A percentile compares a stretch with the other conserved stretches of the same genome.
Conservation (phyloP, 2,888 invertebrate species). For the Sesia bembeciformis region DNA sequence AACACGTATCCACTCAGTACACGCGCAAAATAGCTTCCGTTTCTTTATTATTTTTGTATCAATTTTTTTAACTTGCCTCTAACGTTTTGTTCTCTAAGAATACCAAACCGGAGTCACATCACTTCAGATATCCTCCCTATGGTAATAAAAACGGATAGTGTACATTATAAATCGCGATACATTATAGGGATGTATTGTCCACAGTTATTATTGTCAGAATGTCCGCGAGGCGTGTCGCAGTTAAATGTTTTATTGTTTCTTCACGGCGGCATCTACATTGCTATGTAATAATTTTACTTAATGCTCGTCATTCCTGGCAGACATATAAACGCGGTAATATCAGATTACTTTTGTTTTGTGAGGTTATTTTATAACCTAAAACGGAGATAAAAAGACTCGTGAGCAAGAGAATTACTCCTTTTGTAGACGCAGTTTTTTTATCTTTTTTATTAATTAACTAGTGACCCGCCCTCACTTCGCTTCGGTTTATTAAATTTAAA, state of each 20-base stretch:
- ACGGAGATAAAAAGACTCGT: too few species aligned
- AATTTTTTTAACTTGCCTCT: too few species aligned
- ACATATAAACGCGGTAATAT: not conserved
- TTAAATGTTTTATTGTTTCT: slow-evolving; percentile 64
- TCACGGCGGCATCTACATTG: slow-evolving; percentile 50
- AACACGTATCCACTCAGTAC: too few species aligned
- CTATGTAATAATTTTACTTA: slow-evolving; percentile 46
- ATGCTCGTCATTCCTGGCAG: not conserved
- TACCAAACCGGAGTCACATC: not conserved
- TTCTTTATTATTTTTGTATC: too few species aligned
- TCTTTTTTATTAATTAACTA: too few species aligned
- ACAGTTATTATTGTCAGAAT: slow-evolving; percentile 45
- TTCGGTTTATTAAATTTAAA: too few species aligned
- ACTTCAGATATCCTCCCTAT: slow-evolving; percentile 23
- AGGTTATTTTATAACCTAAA: too few species aligned
- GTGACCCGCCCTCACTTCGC: too few species aligned
- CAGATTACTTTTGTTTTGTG: not conserved
- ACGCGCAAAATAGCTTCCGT: too few species aligned
- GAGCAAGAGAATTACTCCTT: too few species aligned
- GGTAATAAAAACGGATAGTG: slow-evolving; percentile 52
- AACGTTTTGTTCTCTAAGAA: too few species aligned
- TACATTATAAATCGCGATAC: slow-evolving; percentile 53
- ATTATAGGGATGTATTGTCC: slow-evolving; percentile 42
- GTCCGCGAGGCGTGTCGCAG: slow-evolving; percentile 50
- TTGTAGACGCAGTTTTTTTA: too few species aligned